Evolutionary conservation across 2,113 vertebrate genomes (phyloP), one percentile per base, ranked within the genome.

Genomic region (Cacatua alba): DNA sequence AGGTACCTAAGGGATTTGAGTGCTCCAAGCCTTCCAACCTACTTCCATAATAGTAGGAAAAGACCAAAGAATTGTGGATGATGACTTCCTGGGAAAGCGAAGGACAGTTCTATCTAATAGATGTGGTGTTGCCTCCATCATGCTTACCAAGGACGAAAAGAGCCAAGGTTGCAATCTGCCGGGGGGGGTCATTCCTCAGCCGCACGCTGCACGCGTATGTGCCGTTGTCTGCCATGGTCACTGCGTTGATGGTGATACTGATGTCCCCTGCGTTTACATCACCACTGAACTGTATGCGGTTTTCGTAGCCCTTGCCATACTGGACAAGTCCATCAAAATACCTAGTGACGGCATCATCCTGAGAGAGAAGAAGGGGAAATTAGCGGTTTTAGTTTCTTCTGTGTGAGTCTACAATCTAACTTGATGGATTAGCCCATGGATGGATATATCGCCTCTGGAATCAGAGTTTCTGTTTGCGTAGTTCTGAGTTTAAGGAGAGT

Each of bases 71-170:
- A 49, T 4, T 46, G 25, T 21, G 19, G 11, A 33, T 52, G 24
- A 25, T 29, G n/a, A 5, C 15, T 51, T 79, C 17, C 24, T 52
- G 33, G 57, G 21, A 24, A 59, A 59, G 21, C 35, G 46, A 33
- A 44, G 55, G 60, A 18, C 23, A 19, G 9, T 39, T 55, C 63
- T 82, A 31, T 19, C 13, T 25, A 51, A 25, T 3, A 25, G 60
- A 9, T 7, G n/a, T 35, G 37, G 17, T 67, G 3, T 4, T 67
- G 75, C 25, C 31, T 13, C 24, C 15, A 12, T 33, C 11, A 9
- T 83, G 29, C 98, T 98, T 95, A 99, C 99, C 98, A 4, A 99
- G 98, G 33, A 99, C 99, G 4, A 98, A 17, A 84, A 99, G 97
- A 12, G 79, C 48, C 17, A 98, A 64, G 2, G 65, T 25, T 19